These are phyloP conservation scores for Euspilapteryx auroguttella DNA, from an alignment of 2,888 invertebrate genomes.

Conservation along the genomic window DNA sequence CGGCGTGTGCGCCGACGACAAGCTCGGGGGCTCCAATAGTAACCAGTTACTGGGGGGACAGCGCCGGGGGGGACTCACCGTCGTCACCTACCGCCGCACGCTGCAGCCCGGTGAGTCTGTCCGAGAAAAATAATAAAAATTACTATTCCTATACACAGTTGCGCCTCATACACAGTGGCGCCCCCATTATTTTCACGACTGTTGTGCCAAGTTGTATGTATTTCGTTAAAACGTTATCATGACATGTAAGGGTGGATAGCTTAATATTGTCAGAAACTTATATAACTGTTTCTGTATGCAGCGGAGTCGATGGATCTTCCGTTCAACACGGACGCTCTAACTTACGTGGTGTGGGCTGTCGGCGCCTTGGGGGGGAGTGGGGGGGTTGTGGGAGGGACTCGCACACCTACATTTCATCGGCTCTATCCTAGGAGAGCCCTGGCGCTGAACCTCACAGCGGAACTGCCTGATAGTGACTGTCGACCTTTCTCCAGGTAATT, in stretches of 20 bases:
- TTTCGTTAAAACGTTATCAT: too few relatives aligned
- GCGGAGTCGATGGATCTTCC: slow-evolving; percentile 79
- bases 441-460: slow-evolving; percentile 65
- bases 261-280: too few relatives aligned
- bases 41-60: slow-evolving; percentile 77
- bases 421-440: slow-evolving; percentile 74
- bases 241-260: too few relatives aligned
- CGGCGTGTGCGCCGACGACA: slow-evolving; percentile 84
- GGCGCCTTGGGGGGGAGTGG: slow-evolving; percentile 76
- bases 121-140: background rate
- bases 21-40: slow-evolving; percentile 80
- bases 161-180: too few relatives aligned
- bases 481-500: slow-evolving; percentile 71
- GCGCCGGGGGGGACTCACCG: slow-evolving; percentile 74
- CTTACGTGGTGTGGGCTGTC: slow-evolving; percentile 81
- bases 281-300: slow-evolving; percentile 34
- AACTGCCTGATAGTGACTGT: slow-evolving; percentile 70
- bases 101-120: slow-evolving; percentile 66
- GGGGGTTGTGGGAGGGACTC: too few relatives aligned
- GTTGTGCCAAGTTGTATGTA: too few relatives aligned
- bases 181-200: too few relatives aligned
- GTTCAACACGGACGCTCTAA: slow-evolving; percentile 65
- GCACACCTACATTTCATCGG: slow-evolving; percentile 85
- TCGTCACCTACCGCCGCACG: slow-evolving; percentile 76
- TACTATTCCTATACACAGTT: background rate